A percentile compares a stretch with the other conserved stretches of the same genome.
Conservation (phyloP, 64 coral and sea anemone species). For the Pachyseris speciosa region DNA sequence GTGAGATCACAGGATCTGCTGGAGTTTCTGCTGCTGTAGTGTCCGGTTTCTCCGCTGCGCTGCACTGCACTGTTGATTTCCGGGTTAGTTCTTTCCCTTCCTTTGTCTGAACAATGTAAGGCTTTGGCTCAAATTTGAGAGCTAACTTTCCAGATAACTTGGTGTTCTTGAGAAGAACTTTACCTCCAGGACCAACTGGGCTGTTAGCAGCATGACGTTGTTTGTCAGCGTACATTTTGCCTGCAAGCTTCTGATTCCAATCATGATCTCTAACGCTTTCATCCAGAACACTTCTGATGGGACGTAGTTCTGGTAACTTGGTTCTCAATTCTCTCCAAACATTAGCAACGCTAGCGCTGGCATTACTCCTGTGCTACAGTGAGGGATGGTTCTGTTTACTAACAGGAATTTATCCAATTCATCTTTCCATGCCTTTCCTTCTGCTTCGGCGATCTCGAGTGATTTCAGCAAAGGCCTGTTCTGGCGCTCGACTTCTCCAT, state of each 20-base stretch:
- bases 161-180: constrained; percentile 51
- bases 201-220: too few relatives aligned
- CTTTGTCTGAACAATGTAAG: constrained; percentile 59
- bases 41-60: constrained; percentile 29
- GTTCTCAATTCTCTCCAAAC: constrained; percentile 7
- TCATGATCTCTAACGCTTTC: neutral
- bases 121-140: constrained; percentile 16
- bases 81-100: constrained; percentile 42
- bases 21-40: neutral
- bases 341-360: neutral
- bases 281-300: neutral
- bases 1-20: neutral
- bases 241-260: neutral
- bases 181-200: constrained; percentile 9
- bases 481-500: neutral
- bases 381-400: neutral
- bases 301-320: neutral
- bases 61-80: constrained; percentile 13
- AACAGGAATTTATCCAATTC: constrained; percentile 3
- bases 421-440: neutral
- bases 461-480: neutral
- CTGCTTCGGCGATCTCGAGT: neutral
- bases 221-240: too few relatives aligned
- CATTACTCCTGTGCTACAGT: neutral
- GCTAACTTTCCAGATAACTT: constrained; percentile 14